Evolutionary conservation across 1,140 invertebrate genomes (phyloP), one percentile per base, ranked within the genome.

Genomic region (Musca domestica): DNA sequence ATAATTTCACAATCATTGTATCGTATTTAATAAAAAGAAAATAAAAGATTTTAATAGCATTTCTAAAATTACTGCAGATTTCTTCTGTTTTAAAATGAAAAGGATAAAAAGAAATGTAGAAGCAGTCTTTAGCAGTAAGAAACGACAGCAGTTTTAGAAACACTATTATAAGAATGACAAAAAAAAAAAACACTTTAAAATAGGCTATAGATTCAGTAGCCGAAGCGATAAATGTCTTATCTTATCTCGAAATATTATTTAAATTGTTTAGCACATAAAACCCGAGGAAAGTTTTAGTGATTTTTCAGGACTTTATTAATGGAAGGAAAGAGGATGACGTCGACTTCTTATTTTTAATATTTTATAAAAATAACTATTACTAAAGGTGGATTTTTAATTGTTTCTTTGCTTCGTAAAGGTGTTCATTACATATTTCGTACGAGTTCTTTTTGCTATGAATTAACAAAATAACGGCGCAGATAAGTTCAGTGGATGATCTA

Each of bases 1-100:
- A 61, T 61, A 61, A 61, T 61, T 61, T 61, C 56, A 61, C 56
- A 61, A 61, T 61, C 56, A 61, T 61, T 61, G 56, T 61, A 34
- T 17, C 34, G 56, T 61, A 34, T 61, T 41, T 61, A 41, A 41
- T 9, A 41, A 9, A 41, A 41, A n/a, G n/a, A n/a, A 61, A 61
- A 61, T 61, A 61, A 34, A 61, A n/a, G 34, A 61, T 61, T 61
- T 61, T 34, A 61, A 61, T 61, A 61, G 17, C 41, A 61, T 61
- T 19, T 61, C 56, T 19, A 41, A 19, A 51, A 19, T 12, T 41
- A 41, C 34, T 41, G 6, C 34, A 41, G 10, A 41, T 41, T 41
- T 41, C 34, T 41, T 41, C 34, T 41, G 34, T 41, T 41, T 41
- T 41, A 10, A 41, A 41, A 41, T 41, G 10, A 41, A 7, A 12